Percentiles rank a stretch among this genome's conserved stretches.
These are phyloP conservation scores for Mycetomoellerius zeteki DNA, from an alignment of 1,140 invertebrate species.

Conservation along the genomic window DNA sequence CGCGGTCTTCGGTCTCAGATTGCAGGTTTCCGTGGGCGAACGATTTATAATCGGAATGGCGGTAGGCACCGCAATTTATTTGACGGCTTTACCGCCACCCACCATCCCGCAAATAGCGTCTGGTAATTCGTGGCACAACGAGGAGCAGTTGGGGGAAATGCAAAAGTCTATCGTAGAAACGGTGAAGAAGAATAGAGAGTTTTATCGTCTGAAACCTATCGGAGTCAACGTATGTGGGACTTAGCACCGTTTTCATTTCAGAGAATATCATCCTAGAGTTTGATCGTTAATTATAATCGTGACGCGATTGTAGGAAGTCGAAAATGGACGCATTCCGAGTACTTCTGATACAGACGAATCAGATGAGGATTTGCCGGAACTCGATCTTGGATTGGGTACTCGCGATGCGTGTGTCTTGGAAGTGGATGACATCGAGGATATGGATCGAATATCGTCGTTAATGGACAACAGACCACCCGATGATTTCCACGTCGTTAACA, in stretches of 20 bases:
- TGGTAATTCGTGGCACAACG: conserved; percentile 89
- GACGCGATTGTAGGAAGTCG: conserved; percentile 81
- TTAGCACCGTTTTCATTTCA: conserved; percentile 40
- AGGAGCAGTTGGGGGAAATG: conserved; percentile 89
- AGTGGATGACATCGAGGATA: conserved; percentile 95
- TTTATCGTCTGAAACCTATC: conserved; percentile 89
- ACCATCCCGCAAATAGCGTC: conserved; percentile 90
- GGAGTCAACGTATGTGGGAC: conserved; percentile 76
- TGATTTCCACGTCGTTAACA: conserved; percentile 95
- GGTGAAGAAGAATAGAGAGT: conserved; percentile 90
- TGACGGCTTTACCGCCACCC: conserved; percentile 92
- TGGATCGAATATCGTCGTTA: conserved; percentile 92
- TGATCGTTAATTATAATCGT: conserved; percentile 43
- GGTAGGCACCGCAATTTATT: conserved; percentile 94
- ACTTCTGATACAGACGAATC: conserved; percentile 90
- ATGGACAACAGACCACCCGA: conserved; percentile 93
- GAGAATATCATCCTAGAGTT: conserved; percentile 13
- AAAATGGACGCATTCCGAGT: conserved; percentile 80
- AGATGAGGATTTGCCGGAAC: conserved; percentile 91
- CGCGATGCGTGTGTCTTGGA: conserved; percentile 95
- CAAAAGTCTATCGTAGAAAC: conserved; percentile 90
- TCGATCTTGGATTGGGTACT: conserved; percentile 92
- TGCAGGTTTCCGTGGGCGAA: conserved; percentile 96
- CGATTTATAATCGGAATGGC: conserved; percentile 95
- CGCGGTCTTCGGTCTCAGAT: conserved; percentile 94